Evolutionary conservation across 2,888 invertebrate genomes (phyloP).

Genomic region (Encarsia formosa): DNA sequence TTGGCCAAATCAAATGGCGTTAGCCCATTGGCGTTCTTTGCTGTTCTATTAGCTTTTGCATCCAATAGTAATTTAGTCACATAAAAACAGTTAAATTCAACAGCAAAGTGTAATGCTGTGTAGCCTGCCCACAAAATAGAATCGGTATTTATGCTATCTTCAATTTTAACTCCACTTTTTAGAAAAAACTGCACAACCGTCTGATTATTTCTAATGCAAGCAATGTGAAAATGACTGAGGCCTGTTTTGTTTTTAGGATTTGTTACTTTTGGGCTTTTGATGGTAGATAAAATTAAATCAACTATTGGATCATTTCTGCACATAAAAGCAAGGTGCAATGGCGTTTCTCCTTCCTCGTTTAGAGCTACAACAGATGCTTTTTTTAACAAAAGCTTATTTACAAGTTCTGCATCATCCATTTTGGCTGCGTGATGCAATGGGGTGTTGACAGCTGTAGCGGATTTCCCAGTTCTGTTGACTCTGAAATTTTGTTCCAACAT

Average conservation of each 20-base stretch:
- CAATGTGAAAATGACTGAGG: constrained; percentile 4
- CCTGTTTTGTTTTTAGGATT: constrained; percentile 1
- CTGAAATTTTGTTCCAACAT: neutral
- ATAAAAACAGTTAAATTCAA: neutral
- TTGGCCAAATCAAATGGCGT: neutral
- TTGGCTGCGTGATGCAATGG: constrained; percentile 9
- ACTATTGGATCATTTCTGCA: neutral
- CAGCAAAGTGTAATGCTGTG: constrained; percentile 14
- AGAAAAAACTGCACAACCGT: neutral
- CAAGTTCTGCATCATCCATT: neutral
- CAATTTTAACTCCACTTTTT: neutral
- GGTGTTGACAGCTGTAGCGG: neutral
- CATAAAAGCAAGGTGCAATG: constrained; percentile 4
- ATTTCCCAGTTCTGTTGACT: neutral
- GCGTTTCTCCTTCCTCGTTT: constrained; percentile 1
- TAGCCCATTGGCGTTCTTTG: neutral
- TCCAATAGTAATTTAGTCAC: neutral
- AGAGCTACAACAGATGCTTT: neutral
- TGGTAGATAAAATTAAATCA: neutral
- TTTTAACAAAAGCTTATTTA: neutral
- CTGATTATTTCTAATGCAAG: constrained; percentile 4
- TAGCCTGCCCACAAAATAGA: constrained; percentile 3
- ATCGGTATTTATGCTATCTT: neutral
- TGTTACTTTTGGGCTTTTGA: neutral
- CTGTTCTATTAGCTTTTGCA: neutral